Conservation (phyloP, 2,888 invertebrate genomes). For the Augiades crinisus region DNA sequence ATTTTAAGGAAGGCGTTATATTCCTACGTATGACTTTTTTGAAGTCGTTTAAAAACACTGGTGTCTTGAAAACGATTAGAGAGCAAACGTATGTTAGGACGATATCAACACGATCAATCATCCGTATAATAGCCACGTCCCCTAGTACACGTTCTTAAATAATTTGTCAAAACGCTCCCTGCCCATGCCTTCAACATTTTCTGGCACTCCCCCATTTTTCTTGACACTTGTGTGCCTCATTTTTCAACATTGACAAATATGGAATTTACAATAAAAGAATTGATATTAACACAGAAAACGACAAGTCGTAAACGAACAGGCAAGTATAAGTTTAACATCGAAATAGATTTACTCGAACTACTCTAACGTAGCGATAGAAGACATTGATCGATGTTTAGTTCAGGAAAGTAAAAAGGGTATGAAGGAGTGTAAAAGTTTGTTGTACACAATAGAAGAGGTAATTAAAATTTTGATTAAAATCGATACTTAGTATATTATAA, state of each 20-base stretch:
- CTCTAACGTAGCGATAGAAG: constrained; percentile 30
- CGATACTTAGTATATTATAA: neutral
- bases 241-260: constrained; percentile 40
- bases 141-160: constrained; percentile 77
- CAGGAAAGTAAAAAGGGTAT: constrained; percentile 30
- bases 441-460: constrained; percentile 4
- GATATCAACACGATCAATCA: constrained; percentile 74
- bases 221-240: constrained; percentile 45
- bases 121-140: constrained; percentile 67
- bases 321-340: constrained; percentile 13
- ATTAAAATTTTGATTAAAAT: neutral
- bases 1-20: too few species aligned
- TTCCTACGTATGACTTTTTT: too few species aligned
- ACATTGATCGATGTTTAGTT: constrained; percentile 31
- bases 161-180: constrained; percentile 75
- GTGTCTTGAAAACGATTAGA: constrained; percentile 48
- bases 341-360: constrained; percentile 22
- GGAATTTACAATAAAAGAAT: constrained; percentile 7
- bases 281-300: constrained; percentile 3
- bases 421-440: neutral
- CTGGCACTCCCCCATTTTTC: constrained; percentile 55
- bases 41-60: too few species aligned
- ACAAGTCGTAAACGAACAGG: constrained; percentile 25
- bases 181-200: constrained; percentile 53
- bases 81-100: constrained; percentile 57